Evolutionary conservation across 2,113 vertebrate species (phyloP).

Genomic region (Mus spicilegus): DNA sequence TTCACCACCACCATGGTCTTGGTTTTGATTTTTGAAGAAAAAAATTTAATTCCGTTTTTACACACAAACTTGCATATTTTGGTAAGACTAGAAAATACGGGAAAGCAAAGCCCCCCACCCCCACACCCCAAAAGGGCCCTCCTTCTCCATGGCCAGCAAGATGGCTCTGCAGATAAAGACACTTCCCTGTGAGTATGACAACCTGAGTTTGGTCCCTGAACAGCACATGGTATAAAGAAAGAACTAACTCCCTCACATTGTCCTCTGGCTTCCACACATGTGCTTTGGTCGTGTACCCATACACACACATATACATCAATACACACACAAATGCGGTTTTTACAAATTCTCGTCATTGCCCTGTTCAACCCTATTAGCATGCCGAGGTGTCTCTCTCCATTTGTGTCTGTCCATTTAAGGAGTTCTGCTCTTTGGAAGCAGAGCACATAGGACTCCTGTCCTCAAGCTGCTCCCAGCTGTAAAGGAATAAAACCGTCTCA

Average conservation of each 20-base stretch:
- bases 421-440: not conserved
- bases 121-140: too few relatives aligned
- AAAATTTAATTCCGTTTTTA: not conserved
- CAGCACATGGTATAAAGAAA: not conserved
- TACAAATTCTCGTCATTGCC: too few relatives aligned
- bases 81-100: not conserved
- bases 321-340: not conserved
- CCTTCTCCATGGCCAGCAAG: too few relatives aligned
- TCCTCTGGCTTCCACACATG: not conserved
- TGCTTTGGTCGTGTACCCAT: not conserved
- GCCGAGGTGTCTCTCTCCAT: accelerated
- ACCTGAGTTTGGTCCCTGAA: not conserved
- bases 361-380: not conserved
- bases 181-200: not conserved
- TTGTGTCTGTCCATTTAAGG: not conserved
- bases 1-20: not conserved
- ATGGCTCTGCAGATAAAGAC: not conserved
- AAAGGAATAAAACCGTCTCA: not conserved
- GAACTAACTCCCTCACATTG: not conserved
- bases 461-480: accelerated
- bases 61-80: not conserved
- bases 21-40: not conserved
- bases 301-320: not conserved
- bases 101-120: not conserved
- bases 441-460: not conserved